Evolutionary conservation across 2,888 invertebrate species (phyloP).

Genomic region (Frankliniella intonsa): DNA sequence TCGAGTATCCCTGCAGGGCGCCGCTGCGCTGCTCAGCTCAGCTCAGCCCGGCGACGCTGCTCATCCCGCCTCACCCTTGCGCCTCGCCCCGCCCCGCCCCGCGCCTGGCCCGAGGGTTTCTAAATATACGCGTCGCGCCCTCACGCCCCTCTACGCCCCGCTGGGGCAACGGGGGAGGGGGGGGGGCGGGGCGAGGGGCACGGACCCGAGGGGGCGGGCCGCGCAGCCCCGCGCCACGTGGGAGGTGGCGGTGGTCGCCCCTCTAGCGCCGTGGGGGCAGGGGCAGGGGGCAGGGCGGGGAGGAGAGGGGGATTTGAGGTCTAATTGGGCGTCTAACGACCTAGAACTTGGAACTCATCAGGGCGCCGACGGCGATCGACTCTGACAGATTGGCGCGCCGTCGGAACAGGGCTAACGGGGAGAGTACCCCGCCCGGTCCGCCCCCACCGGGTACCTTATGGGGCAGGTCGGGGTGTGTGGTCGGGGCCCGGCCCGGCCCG

Average conservation of each 20-base stretch:
- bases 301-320: not conserved
- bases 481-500: too few species aligned
- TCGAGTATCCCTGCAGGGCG: too few species aligned
- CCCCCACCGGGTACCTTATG: not conserved
- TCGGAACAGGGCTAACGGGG: not conserved
- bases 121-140: not conserved
- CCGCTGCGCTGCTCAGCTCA: too few species aligned
- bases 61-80: too few species aligned
- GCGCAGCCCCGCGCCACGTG: not conserved
- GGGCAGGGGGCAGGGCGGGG: too few species aligned
- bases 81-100: too few species aligned
- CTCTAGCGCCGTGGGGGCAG: not conserved
- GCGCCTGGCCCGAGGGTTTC: not conserved
- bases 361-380: not conserved
- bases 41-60: too few species aligned
- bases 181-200: too few species aligned
- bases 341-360: slow-evolving; percentile 16
- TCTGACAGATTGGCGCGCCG: not conserved
- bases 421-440: not conserved
- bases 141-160: not conserved
- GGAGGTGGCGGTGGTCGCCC: not conserved
- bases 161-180: not conserved
- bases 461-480: too few species aligned
- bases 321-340: slow-evolving; percentile 16
- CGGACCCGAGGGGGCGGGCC: too few species aligned